Conservation (phyloP, 2,797 vertebrate species). For the Microcaecilia unicolor region DNA sequence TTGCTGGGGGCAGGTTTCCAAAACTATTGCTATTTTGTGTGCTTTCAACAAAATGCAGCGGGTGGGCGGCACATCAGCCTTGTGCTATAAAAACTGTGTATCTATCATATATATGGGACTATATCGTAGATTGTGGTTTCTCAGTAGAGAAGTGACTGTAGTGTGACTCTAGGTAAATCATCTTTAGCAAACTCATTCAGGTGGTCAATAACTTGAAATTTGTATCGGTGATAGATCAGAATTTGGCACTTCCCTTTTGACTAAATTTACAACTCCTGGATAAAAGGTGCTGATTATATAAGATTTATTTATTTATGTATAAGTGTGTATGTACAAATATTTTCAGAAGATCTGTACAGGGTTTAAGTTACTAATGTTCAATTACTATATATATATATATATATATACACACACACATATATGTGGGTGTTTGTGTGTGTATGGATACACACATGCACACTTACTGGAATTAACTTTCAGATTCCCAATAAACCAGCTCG, state of each 20-base stretch:
- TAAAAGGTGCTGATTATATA: constrained; percentile 78
- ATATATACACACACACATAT: constrained; percentile 42
- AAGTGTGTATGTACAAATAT: constrained; percentile 53
- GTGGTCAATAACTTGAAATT: constrained; percentile 74
- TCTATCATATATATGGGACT: constrained; percentile 82
- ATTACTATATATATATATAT: constrained; percentile 46
- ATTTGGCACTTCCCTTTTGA: constrained; percentile 63
- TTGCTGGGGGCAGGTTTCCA: constrained; percentile 71
- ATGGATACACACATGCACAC: too few relatives aligned
- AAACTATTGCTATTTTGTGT: constrained; percentile 77
- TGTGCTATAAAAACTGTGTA: constrained; percentile 75
- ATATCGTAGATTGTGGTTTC: constrained; percentile 81
- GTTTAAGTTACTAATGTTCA: constrained; percentile 61
- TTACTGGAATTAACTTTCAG: too few relatives aligned
- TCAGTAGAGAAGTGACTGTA: constrained; percentile 81
- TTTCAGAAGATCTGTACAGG: constrained; percentile 62
- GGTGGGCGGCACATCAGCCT: constrained; percentile 46
- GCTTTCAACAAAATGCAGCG: constrained; percentile 67
- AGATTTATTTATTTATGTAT: constrained; percentile 66
- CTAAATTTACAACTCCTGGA: constrained; percentile 60
- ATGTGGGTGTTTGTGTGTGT: constrained; percentile 56
- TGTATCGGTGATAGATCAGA: constrained; percentile 69
- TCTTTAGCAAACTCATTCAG: constrained; percentile 77
- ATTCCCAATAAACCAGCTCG: constrained; percentile 24
- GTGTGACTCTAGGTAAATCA: constrained; percentile 75